These are phyloP conservation scores for Microcebus tavaratra DNA, from an alignment of 2,113 vertebrate genomes.

Conservation along the genomic window DNA sequence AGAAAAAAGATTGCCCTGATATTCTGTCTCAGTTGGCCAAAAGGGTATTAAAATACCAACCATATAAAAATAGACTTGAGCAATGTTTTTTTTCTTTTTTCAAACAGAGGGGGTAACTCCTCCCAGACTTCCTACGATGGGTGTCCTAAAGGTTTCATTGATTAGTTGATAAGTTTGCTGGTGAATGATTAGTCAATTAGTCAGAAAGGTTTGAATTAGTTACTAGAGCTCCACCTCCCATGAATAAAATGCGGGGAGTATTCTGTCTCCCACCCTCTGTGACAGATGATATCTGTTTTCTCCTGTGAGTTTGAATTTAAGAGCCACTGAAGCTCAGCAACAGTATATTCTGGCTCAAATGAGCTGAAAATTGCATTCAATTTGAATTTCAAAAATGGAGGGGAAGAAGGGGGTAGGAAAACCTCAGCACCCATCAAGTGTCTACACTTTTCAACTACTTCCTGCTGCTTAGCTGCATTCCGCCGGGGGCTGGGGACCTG, in stretches of 20 bases:
- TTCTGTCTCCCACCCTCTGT: conserved; percentile 81
- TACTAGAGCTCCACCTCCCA: conserved; percentile 77
- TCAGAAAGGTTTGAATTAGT: conserved; percentile 84
- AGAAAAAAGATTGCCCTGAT: background rate
- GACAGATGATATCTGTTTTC: conserved; percentile 92
- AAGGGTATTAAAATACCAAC: conserved; percentile 75
- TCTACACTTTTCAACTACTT: conserved; percentile 79
- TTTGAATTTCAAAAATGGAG: conserved; percentile 91
- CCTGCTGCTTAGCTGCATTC: conserved; percentile 66
- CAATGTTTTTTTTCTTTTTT: conserved; percentile 11
- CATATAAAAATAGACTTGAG: conserved; percentile 69
- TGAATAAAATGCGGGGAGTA: conserved; percentile 82
- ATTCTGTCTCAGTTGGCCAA: conserved; percentile 54
- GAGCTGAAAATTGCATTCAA: conserved; percentile 92
- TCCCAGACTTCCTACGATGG: conserved; percentile 69
- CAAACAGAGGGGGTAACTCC: background rate
- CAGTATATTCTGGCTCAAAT: conserved; percentile 93
- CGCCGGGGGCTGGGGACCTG: conserved; percentile 71
- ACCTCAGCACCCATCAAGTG: conserved; percentile 76
- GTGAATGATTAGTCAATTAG: conserved; percentile 80
- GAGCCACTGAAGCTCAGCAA: conserved; percentile 90
- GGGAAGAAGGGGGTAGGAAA: conserved; percentile 58
- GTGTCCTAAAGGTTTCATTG: conserved; percentile 76
- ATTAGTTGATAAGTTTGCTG: conserved; percentile 86
- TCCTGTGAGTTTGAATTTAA: conserved; percentile 88